Evolutionary conservation across 2,113 vertebrate genomes (phyloP).

Genomic region (Spermophilus dauricus): DNA sequence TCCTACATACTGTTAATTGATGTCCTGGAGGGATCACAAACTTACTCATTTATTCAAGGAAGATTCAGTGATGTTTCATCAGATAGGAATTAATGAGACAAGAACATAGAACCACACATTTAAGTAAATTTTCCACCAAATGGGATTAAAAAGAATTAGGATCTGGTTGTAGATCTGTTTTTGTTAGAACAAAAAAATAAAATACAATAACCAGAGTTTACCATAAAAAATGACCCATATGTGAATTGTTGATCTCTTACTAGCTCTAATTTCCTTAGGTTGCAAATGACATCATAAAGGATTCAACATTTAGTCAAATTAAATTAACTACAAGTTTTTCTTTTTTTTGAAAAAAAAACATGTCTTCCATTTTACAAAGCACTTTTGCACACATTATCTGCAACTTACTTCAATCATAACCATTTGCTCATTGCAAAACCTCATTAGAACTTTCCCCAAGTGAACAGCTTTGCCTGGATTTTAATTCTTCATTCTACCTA

Average conservation of each 20-base stretch:
- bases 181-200: slow-evolving; percentile 48
- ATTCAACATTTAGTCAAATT: slow-evolving; percentile 50
- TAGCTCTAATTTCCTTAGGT: slow-evolving; percentile 28
- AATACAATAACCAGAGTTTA: slow-evolving; percentile 42
- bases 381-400: background rate
- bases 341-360: background rate
- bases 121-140: slow-evolving; percentile 61
- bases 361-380: background rate
- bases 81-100: slow-evolving; percentile 70
- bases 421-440: background rate
- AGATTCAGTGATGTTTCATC: slow-evolving; percentile 62
- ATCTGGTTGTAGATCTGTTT: background rate
- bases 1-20: slow-evolving; percentile 62
- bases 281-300: background rate
- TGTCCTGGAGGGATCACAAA: slow-evolving; percentile 59
- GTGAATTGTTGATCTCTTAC: slow-evolving; percentile 22
- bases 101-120: slow-evolving; percentile 50
- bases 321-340: background rate
- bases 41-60: slow-evolving; percentile 67
- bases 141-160: slow-evolving; percentile 57
- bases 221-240: background rate
- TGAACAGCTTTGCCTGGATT: background rate
- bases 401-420: background rate
- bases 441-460: background rate
- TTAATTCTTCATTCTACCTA: background rate